Base-by-base conservation (phyloP, 2,797 vertebrate genomes). In the Pseudochaenichthys georgianus region DNA sequence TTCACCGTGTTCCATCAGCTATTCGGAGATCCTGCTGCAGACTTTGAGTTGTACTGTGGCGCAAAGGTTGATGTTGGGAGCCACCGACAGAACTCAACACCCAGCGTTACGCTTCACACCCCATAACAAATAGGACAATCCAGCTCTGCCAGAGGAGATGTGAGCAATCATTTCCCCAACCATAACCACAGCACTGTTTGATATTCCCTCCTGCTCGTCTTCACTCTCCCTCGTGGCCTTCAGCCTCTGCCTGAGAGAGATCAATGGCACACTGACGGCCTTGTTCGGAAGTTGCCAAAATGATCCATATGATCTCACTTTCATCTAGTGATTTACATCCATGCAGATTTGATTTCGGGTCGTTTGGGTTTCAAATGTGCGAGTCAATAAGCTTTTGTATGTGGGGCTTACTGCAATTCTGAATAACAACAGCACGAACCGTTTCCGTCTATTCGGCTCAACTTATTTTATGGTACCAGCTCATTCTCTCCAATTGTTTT, bases 11-110 rank as follows among this genome's bases (percentile, higher is more conserved):
- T 87, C 83, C 84, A 80, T 77, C 73, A 17, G 80, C 88, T 90
- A 88, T 88, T 92, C 81, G 89, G 64, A 83, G 88, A 75, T 70
- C 51, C 53, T 43, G 66, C 48, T 34, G 63, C 72, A 68, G 78
- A 85, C 80, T 89, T 88, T 84, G 72, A 79, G 74, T 75, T 19
- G 13, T 64, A 70, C 82, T 65, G 67, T 9, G 60, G 80, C 41
- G 12, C 80, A 88, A 84, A 87, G 80, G 78, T 78, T 81, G 57
- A 55, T 48, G 60, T 57, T 57, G 48, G 23, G 43, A 82, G 64
- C 43, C 45, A 28, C 73, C n/a, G 4, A 75, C 13, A 11, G 78
- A 78, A 77, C 70, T 47, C 46, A 70, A 75, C 65, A 73, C 70
- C 69, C 76, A 64, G 57, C 17, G 2, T 75, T 83, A 86, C 16